Evolutionary conservation across 2,797 vertebrate genomes (phyloP).

Genomic region (Tachyglossus aculeatus): DNA sequence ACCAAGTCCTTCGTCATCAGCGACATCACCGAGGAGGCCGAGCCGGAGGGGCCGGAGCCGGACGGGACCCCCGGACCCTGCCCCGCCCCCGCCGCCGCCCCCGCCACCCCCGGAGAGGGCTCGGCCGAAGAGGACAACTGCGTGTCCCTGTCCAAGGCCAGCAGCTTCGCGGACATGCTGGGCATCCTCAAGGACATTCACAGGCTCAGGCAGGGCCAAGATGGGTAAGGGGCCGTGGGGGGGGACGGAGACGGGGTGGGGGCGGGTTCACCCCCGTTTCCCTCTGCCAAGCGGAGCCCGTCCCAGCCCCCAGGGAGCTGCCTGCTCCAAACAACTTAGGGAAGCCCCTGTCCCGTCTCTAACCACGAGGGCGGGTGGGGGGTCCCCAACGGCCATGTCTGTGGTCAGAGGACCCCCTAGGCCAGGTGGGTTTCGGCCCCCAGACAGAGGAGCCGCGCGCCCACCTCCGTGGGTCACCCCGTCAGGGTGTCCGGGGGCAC

Average conservation of each 20-base stretch:
- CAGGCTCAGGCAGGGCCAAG: slow-evolving; percentile 96
- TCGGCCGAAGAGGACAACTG: slow-evolving; percentile 93
- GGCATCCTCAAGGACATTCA: slow-evolving; percentile 98
- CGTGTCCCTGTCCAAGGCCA: slow-evolving; percentile 95
- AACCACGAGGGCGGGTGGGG: too few species aligned
- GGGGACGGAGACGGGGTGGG: slow-evolving; percentile 2
- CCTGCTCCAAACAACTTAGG: too few species aligned
- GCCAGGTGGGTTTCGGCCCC: too few species aligned
- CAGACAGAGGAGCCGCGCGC: too few species aligned
- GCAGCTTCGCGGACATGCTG: slow-evolving; percentile 98
- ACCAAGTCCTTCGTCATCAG: slow-evolving; percentile 97
- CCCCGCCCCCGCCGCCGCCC: slow-evolving; percentile 71
- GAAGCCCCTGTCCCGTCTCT: too few species aligned
- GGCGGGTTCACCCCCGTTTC: too few species aligned
- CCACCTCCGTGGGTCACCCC: too few species aligned
- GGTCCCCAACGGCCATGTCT: too few species aligned
- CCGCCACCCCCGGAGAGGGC: slow-evolving; percentile 82
- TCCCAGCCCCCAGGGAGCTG: too few species aligned
- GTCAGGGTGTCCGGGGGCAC: too few species aligned
- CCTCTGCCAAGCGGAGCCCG: too few species aligned
- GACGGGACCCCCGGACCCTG: slow-evolving; percentile 85
- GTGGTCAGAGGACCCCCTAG: too few species aligned
- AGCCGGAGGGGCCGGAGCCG: slow-evolving; percentile 89
- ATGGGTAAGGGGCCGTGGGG: slow-evolving; percentile 79
- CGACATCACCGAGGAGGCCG: slow-evolving; percentile 94